A percentile compares a stretch with the other conserved stretches of the same genome.
These are phyloP conservation scores for Drosophila varians DNA, from an alignment of 1,140 invertebrate genomes.

Conservation along the genomic window DNA sequence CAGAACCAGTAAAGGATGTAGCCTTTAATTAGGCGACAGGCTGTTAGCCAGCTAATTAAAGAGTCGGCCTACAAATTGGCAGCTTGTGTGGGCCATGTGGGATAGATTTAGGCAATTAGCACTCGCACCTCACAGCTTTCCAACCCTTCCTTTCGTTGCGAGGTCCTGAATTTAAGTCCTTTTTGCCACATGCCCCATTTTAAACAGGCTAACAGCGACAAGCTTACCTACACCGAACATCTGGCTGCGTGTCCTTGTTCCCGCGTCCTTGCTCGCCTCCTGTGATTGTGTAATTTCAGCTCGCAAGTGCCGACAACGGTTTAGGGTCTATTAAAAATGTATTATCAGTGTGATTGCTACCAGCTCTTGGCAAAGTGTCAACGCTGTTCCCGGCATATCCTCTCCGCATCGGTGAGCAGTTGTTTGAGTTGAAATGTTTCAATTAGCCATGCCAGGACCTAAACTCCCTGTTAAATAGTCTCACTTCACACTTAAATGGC, in stretches of 20 bases:
- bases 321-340: slow-evolving; percentile 65
- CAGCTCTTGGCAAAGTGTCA: slow-evolving; percentile 29
- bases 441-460: slow-evolving; percentile 19
- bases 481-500: neutral
- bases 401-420: slow-evolving; percentile 8
- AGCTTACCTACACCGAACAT: slow-evolving; percentile 33
- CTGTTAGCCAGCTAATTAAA: slow-evolving; percentile 66
- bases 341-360: slow-evolving; percentile 51
- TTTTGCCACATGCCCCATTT: slow-evolving; percentile 12
- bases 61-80: slow-evolving; percentile 62
- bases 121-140: slow-evolving; percentile 8
- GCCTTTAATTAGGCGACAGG: slow-evolving; percentile 58
- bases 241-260: slow-evolving; percentile 25
- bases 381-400: neutral
- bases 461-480: slow-evolving; percentile 8
- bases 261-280: slow-evolving; percentile 17
- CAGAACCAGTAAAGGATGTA: slow-evolving; percentile 5
- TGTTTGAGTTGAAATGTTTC: slow-evolving; percentile 44
- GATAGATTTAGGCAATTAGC: slow-evolving; percentile 75
- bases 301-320: slow-evolving; percentile 57
- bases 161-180: slow-evolving; percentile 17
- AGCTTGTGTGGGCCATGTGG: slow-evolving; percentile 68
- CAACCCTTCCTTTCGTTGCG: slow-evolving; percentile 14
- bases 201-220: slow-evolving; percentile 32
- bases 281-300: slow-evolving; percentile 55